These are phyloP conservation scores for Nycticebus coucang DNA, from an alignment of 2,113 vertebrate species.

Conservation along the genomic window DNA sequence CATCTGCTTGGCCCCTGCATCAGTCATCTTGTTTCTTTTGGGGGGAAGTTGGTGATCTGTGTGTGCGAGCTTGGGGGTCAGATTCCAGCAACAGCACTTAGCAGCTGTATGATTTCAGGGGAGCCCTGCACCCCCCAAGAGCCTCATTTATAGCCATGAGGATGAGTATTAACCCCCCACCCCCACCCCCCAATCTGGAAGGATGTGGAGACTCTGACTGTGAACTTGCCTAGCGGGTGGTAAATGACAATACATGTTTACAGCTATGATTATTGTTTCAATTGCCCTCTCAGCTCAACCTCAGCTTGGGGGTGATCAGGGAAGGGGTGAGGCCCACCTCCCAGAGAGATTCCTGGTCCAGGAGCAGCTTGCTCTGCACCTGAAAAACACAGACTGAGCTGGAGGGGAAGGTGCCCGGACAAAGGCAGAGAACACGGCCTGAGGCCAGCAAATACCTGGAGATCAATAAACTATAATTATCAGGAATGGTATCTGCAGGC, in stretches of 20 bases:
- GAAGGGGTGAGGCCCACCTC: not conserved
- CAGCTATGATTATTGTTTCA: not conserved
- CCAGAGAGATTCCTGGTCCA: not conserved
- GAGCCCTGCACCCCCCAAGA: not conserved
- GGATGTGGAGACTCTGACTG: not conserved
- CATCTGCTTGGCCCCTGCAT: not conserved
- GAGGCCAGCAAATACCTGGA: not conserved
- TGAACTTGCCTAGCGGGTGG: not conserved
- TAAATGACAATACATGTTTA: not conserved
- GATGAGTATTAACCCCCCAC: not conserved
- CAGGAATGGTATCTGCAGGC: not conserved
- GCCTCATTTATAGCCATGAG: not conserved
- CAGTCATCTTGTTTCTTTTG: not conserved
- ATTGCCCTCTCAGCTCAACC: not conserved
- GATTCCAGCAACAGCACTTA: not conserved
- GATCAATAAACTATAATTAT: slow-evolving; percentile 68
- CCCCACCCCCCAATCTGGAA: no score
- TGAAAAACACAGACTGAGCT: not conserved
- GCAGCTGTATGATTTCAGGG: not conserved
- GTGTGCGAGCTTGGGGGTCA: not conserved
- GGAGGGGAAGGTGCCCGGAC: not conserved
- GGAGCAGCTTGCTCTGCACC: not conserved
- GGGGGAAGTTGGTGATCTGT: not conserved
- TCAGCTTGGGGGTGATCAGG: not conserved
- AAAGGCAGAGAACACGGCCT: accelerated